These are phyloP conservation scores for Eristalis tenax DNA, from an alignment of 2,888 invertebrate species.

Conservation along the genomic window DNA sequence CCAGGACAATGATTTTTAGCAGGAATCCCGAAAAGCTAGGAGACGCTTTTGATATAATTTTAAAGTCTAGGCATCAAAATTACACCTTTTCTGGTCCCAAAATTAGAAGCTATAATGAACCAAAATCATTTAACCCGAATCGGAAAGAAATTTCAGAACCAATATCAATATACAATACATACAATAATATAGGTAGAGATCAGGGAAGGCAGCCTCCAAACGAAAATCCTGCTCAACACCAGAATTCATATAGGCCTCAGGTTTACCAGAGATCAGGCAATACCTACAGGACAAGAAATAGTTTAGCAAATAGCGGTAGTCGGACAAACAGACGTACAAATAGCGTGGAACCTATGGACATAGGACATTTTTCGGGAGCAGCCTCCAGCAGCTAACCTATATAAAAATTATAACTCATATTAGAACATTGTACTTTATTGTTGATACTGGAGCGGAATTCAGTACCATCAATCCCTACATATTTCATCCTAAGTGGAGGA, in stretches of 20 bases:
- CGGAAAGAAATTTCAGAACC: background rate
- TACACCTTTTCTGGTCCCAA: slow-evolving; percentile 11
- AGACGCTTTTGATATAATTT: slow-evolving; percentile 28
- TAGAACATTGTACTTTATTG: slow-evolving; percentile 51
- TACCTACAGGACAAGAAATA: too few species aligned
- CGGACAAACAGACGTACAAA: too few species aligned
- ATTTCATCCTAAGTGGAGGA: too few species aligned
- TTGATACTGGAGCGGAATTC: slow-evolving; percentile 67
- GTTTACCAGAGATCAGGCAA: too few species aligned
- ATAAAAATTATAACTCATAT: slow-evolving; percentile 22
- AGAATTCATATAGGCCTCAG: too few species aligned
- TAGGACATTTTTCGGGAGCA: too few species aligned
- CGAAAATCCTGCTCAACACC: too few species aligned
- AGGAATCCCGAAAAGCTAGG: slow-evolving; percentile 18
- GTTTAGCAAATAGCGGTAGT: too few species aligned
- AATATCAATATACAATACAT: too few species aligned
- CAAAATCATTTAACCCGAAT: background rate
- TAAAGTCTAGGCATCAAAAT: slow-evolving; percentile 24
- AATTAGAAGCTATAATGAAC: background rate
- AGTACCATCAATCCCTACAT: slow-evolving; percentile 55
- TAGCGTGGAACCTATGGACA: too few species aligned
- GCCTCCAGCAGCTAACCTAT: background rate
- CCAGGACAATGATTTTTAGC: slow-evolving; percentile 33
- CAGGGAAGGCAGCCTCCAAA: too few species aligned
- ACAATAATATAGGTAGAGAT: too few species aligned